Conservation (phyloP, 2,113 vertebrate species). For the Diadophis punctatus region DNA sequence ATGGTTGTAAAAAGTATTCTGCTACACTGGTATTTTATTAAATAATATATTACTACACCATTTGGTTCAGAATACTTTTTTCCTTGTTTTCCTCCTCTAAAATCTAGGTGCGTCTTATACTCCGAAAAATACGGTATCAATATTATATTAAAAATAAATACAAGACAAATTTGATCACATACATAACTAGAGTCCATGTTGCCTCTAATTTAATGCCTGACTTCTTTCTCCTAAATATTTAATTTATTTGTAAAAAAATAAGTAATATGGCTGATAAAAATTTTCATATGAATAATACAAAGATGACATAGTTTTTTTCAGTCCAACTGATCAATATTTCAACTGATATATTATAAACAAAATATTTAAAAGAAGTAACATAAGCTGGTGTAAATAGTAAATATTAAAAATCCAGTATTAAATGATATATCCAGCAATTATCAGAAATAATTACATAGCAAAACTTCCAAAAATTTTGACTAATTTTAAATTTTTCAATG, state of each 20-base stretch:
- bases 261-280: background rate
- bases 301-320: background rate
- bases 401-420: background rate
- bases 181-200: background rate
- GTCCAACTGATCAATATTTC: background rate
- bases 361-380: background rate
- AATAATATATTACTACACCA: too few species aligned
- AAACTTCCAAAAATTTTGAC: background rate
- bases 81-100: too few species aligned
- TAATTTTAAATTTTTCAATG: background rate
- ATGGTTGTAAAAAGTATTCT: too few species aligned
- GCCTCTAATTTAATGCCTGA: background rate
- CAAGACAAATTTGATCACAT: background rate
- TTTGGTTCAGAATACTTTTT: too few species aligned
- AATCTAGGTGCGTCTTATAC: too few species aligned
- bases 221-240: background rate
- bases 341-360: background rate
- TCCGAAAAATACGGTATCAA: too few species aligned
- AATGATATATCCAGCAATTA: background rate
- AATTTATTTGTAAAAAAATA: background rate
- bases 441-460: background rate
- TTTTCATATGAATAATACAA: background rate
- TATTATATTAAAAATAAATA: background rate
- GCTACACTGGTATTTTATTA: too few species aligned
- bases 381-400: background rate